Conservation (phyloP, 1,140 invertebrate species). For the Acyrthosiphon pisum region DNA sequence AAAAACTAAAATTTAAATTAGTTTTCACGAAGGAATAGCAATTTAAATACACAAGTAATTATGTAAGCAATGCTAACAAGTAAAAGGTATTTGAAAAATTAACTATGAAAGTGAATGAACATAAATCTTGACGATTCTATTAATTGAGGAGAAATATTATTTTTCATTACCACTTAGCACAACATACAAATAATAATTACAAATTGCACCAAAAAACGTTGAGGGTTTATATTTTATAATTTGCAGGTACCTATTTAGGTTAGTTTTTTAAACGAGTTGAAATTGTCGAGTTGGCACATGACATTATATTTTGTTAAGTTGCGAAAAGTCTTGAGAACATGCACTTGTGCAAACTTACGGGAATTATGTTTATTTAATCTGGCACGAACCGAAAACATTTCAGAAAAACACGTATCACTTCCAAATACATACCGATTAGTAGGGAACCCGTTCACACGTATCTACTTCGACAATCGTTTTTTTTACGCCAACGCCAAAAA, state of each 20-base stretch:
- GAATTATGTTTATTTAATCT: background rate
- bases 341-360: background rate
- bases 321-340: background rate
- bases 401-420: background rate
- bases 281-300: background rate
- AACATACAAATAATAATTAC: background rate
- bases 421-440: background rate
- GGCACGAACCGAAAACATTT: background rate
- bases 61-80: no score
- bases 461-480: background rate
- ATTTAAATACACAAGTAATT: no score
- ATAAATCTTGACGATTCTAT: background rate
- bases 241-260: background rate
- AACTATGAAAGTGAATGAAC: background rate
- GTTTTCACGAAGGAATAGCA: no score
- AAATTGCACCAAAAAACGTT: background rate
- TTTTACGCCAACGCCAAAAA: background rate
- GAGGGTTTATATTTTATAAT: background rate
- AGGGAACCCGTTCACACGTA: background rate
- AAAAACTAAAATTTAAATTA: no score
- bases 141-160: background rate
- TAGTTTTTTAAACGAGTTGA: background rate
- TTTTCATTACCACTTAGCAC: background rate
- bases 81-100: background rate
- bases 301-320: background rate